Evolutionary conservation across 1,140 invertebrate genomes (phyloP), one percentile per base, ranked within the genome.

Genomic region (Nasonia longicornis): DNA sequence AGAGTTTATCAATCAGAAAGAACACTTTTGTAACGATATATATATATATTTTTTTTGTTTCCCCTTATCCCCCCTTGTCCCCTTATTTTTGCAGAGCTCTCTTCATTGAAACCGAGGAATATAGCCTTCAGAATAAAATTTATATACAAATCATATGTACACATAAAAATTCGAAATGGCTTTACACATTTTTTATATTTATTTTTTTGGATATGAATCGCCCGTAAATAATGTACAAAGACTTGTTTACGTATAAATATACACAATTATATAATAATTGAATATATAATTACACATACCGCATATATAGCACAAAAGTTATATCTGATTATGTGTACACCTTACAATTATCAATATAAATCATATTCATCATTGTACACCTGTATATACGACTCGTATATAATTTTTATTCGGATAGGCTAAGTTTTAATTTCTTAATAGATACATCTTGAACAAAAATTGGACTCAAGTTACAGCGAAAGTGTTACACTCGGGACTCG

Each of bases 351-450:
- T 58, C 35, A 52, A 71, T 78, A 78, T 58, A 58, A 72, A 73
- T 73, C 74, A 79, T 64, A 72, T 26, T 42, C 42, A 63, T 77
- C 31, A 69, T 71, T 70, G 22, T 58, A 71, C 71, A 31, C 35
- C 4, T 42, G 35, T 74, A 42, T 80, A 75, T 80, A 75, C 74
- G 75, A 58, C 69, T 80, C 58, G 74, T 75, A 66, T 80, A 80
- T 73, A 64, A 80, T 66, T 80, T 80, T 73, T 66, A 73, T 73
- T 26, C 58, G 35, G 26, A 26, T n/a, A 66, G 71, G 1, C 26
- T 4, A n/a, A n/a, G 4, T 58, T 58, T 58, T 7, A 58, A 7
- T 20, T 6, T 58, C n/a, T 58, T 58, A 58, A 7, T 20, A 6
- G 6, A 42, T 20, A 58, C 4, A n/a, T 58, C 16, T 58, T n/a